These are phyloP conservation scores for Bruchidius siliquastri DNA, from an alignment of 2,888 invertebrate genomes.

Conservation along the genomic window DNA sequence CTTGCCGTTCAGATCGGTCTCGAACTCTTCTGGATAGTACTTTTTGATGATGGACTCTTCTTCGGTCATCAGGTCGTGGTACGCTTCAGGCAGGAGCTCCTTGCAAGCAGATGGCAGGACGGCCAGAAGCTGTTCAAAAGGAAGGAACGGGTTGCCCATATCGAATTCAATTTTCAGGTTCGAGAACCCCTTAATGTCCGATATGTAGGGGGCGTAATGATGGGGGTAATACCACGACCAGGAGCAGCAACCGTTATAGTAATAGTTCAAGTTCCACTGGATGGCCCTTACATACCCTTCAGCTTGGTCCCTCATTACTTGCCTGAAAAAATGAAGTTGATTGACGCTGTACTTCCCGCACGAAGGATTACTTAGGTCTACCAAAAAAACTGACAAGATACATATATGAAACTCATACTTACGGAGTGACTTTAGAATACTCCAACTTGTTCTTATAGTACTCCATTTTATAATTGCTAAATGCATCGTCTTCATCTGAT, in stretches of 20 bases:
- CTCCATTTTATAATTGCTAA: constrained; percentile 76
- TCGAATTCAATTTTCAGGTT: constrained; percentile 71
- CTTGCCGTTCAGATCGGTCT: constrained; percentile 94
- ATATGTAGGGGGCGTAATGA: constrained; percentile 95
- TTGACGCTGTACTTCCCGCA: neutral
- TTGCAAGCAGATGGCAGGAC: constrained; percentile 86
- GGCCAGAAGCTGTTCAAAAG: constrained; percentile 87
- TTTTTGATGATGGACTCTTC: constrained; percentile 77
- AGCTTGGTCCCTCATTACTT: constrained; percentile 75
- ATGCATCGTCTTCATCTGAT: constrained; percentile 53
- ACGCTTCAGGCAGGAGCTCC: constrained; percentile 69
- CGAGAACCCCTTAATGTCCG: constrained; percentile 82
- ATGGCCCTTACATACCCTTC: constrained; percentile 87
- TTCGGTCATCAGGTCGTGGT: constrained; percentile 72
- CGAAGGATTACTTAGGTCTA: constrained; percentile 1
- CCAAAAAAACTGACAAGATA: constrained; percentile 1
- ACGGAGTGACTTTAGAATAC: constrained; percentile 73
- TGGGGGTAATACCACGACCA: constrained; percentile 99
- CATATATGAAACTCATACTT: constrained; percentile 45
- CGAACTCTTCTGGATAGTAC: constrained; percentile 87
- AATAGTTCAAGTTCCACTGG: constrained; percentile 96
- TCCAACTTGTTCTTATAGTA: constrained; percentile 91
- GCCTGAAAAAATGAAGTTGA: constrained; percentile 49
- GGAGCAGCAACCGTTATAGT: constrained; percentile 92
- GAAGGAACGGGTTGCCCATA: constrained; percentile 80